Base-by-base conservation (phyloP, 2,797 vertebrate species). In the Phataginus tetradactyla region DNA sequence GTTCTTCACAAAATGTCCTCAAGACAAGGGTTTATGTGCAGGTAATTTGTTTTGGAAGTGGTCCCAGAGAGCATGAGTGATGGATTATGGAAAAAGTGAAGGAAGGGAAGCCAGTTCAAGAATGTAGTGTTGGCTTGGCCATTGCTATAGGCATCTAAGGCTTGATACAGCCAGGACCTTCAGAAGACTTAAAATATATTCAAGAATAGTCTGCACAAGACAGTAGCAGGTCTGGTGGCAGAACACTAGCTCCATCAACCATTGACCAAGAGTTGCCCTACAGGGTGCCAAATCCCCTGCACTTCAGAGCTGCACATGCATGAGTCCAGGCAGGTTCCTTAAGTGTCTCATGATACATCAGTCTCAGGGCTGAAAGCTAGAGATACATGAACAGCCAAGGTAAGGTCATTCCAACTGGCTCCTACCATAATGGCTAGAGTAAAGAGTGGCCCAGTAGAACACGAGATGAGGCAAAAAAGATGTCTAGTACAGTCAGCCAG, bases 1-100 rank as follows among this genome's bases (percentile, higher is more conserved):
- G 6, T 95, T 79, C 27, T 42, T 32, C 66, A 66, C 4, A 66
- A 71, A 71, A 59, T 53, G 4, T 93, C 21, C 12, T 37, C 14
- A 90, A 63, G 37, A 71, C 29, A 61, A 80, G 17, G 25, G 27
- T 29, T 91, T 78, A 51, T 37, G 49, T 55, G 21, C 7, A 90
- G n/a, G 23, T 59, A 53, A 74, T 61, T 91, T 93, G 85, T 92
- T 94, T 88, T 74, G 27, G 27, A 88, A 90, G 39, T 84, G 37
- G 27, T 86, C 42, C 12, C 45, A 53, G 37, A 84, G 57, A 85
- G 37, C 20, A 34, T 25, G 42, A 87, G 7, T 72, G 37, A 57
- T 68, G 42, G 39, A 80, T 1, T 64, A 53, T 37, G 32, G 32
- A 84, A 87, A 94, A 15, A 89, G 5, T 12, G 32, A 53, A 68